These are phyloP conservation scores for Micrastur ruficollis DNA, from an alignment of 2,797 vertebrate species.

Conservation along the genomic window DNA sequence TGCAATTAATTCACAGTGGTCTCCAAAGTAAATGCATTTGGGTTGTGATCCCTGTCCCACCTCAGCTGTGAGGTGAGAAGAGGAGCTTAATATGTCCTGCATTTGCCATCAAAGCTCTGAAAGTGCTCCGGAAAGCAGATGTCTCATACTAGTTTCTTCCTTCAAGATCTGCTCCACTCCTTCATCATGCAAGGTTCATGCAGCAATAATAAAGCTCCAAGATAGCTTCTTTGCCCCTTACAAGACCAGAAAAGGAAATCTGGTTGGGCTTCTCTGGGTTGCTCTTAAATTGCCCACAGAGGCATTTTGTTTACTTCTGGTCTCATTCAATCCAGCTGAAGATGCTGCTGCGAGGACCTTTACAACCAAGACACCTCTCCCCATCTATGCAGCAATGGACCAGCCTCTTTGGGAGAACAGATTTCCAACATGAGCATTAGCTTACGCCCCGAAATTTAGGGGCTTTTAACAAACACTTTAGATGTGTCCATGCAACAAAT, in stretches of 20 bases:
- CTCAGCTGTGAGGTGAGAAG: background rate
- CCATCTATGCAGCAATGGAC: background rate
- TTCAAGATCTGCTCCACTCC: background rate
- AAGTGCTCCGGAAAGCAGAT: background rate
- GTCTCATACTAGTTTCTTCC: background rate
- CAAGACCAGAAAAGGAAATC: background rate
- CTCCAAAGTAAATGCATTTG: background rate
- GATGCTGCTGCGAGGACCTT: background rate
- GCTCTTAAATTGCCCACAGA: background rate
- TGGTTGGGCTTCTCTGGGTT: background rate
- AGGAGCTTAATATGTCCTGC: background rate
- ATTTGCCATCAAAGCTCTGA: background rate
- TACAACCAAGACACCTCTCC: fast-evolving
- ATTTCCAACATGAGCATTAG: background rate
- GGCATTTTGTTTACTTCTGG: background rate
- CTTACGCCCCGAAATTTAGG: background rate
- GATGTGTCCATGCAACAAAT: background rate
- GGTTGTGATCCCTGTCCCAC: background rate
- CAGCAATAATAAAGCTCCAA: background rate
- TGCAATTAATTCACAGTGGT: background rate
- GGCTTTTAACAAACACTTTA: fast-evolving
- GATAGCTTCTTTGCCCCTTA: background rate
- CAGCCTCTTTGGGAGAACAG: background rate
- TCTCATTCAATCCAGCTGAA: background rate
- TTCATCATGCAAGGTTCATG: background rate